Conservation (phyloP, 2,888 invertebrate genomes). For the Habrosyne pyritoides region DNA sequence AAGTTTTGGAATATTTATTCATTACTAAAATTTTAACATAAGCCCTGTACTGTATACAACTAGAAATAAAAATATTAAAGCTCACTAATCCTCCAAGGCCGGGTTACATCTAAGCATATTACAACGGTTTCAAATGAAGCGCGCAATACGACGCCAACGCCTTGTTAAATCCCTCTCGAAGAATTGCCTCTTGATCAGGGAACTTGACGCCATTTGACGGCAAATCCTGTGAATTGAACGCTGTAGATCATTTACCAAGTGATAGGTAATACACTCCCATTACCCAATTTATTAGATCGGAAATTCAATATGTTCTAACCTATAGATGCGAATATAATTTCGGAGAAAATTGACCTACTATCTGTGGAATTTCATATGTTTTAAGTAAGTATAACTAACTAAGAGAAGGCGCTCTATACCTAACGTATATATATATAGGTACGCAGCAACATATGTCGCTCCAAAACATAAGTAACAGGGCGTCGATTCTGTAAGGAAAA, state of each 20-base stretch:
- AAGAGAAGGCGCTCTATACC: too few species aligned
- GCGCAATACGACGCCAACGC: slow-evolving; percentile 38
- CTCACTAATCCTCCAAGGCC: slow-evolving; percentile 36
- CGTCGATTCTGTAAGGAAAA: too few species aligned
- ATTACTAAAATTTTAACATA: too few species aligned
- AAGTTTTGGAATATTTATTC: too few species aligned
- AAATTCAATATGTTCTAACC: not conserved
- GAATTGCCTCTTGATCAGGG: slow-evolving; percentile 21
- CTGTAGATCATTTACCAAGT: not conserved
- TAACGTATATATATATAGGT: too few species aligned
- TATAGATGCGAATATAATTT: too few species aligned
- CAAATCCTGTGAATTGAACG: not conserved
- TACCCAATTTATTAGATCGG: not conserved
- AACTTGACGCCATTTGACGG: slow-evolving; percentile 26
- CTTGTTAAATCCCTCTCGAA: slow-evolving; percentile 28
- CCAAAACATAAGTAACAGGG: too few species aligned
- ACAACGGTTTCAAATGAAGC: slow-evolving; percentile 39
- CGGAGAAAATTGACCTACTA: not conserved
- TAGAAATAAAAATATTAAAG: not conserved
- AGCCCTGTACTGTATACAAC: not conserved
- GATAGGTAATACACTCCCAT: not conserved
- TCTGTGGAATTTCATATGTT: not conserved
- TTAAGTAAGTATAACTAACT: too few species aligned
- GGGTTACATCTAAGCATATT: slow-evolving; percentile 40
- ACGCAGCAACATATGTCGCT: too few species aligned